Conservation (phyloP, 1,140 invertebrate species). For the Drosophila orosa region DNA sequence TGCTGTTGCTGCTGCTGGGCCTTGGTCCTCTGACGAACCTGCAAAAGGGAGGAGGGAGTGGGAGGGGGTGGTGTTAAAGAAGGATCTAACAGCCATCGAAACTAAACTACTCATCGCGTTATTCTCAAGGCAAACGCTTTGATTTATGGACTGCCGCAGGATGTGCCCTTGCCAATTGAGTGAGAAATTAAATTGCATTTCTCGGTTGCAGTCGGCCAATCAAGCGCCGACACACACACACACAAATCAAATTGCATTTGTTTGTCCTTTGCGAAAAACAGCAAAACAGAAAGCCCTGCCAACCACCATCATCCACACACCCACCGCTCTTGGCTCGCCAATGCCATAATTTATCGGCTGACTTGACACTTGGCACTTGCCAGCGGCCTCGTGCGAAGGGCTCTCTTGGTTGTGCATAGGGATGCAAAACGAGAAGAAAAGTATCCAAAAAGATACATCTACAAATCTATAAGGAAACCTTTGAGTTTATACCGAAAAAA, state of each 20-base stretch:
- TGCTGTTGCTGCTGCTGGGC: constrained; percentile 75
- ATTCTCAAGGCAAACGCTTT: constrained; percentile 28
- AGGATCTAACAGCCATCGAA: neutral
- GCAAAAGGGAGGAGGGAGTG: constrained; percentile 1
- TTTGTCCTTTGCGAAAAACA: constrained; percentile 26
- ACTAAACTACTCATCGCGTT: constrained; percentile 4
- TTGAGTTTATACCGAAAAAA: neutral
- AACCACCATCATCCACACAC: neutral
- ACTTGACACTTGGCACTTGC: constrained; percentile 48
- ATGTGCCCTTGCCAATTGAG: constrained; percentile 41
- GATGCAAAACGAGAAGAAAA: constrained; percentile 7
- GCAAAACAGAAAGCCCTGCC: neutral
- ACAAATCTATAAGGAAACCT: neutral
- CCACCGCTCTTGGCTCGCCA: constrained; percentile 21
- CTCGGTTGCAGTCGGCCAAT: constrained; percentile 37
- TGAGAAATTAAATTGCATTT: constrained; percentile 73
- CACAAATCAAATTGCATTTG: constrained; percentile 74
- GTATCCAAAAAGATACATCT: neutral
- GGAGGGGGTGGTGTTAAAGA: neutral
- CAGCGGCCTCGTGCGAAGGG: constrained; percentile 19
- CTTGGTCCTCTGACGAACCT: constrained; percentile 81
- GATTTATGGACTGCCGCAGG: constrained; percentile 64
- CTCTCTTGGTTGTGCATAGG: neutral
- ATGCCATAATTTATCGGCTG: constrained; percentile 59
- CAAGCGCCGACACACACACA: constrained; percentile 55